phyloP scores from a whole-genome alignment of 2,113 vertebrate species.

The Oxyruncus cristatus region DNA sequence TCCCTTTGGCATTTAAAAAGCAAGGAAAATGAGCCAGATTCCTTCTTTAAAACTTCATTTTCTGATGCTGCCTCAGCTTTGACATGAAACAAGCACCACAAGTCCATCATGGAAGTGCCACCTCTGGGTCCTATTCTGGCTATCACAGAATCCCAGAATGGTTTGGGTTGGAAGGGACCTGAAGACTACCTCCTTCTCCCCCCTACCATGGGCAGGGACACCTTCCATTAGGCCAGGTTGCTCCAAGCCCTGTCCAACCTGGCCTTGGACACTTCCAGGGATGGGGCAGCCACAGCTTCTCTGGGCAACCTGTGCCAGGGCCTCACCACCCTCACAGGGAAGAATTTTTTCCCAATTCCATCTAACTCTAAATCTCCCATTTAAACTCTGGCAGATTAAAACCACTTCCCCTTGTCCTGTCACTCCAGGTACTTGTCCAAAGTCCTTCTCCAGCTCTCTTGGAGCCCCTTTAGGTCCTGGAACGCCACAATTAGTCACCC shows the following conservation, averaged over 20 bases:
- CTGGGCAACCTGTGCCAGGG: neutral
- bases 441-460: neutral
- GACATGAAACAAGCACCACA: fast-evolving
- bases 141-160: neutral
- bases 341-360: neutral
- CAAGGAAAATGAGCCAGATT: neutral
- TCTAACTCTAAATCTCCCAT: too few relatives aligned
- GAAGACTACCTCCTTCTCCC: neutral
- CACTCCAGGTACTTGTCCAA: neutral
- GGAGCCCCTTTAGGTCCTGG: fast-evolving
- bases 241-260: neutral
- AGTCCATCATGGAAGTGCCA: neutral
- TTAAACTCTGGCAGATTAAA: fast-evolving
- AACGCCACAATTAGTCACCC: fast-evolving
- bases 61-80: neutral
- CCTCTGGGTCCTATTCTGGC: fast-evolving
- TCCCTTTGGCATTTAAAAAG: neutral
- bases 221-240: neutral
- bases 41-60: neutral
- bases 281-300: neutral
- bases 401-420: neutral
- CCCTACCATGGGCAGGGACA: neutral
- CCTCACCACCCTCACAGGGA: neutral
- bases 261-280: neutral
- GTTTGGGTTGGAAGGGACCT: neutral